phyloP scores from a whole-genome alignment of 92 coral and sea anemone genomes.

The Zoanthus sansibaricus region DNA sequence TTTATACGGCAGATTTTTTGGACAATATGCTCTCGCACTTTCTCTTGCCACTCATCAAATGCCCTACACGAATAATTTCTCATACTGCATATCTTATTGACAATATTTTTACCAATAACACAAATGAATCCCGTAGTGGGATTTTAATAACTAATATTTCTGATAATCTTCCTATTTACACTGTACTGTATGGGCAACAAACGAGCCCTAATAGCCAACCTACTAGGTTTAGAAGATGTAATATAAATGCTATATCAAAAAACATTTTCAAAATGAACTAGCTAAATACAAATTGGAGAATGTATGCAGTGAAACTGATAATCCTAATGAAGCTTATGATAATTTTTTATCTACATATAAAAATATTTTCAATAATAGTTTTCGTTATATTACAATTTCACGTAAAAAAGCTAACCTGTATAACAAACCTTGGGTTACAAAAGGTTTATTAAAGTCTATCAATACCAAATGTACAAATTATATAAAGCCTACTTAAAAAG shows the following conservation, averaged over 20 bases:
- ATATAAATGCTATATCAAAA: conserved; percentile 26
- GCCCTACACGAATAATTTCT: conserved; percentile 72
- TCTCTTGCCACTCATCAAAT: conserved; percentile 32
- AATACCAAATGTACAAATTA: neutral
- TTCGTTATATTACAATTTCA: conserved; percentile 20
- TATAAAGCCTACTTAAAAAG: conserved; percentile 20
- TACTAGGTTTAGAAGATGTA: neutral
- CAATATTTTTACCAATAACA: neutral
- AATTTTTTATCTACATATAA: conserved; percentile 41
- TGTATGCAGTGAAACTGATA: conserved; percentile 16
- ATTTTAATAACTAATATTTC: conserved; percentile 26
- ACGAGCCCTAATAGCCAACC: neutral
- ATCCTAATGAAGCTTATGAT: neutral
- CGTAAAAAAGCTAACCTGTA: too few relatives aligned
- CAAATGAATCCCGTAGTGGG: conserved; percentile 28
- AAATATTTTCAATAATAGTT: conserved; percentile 41
- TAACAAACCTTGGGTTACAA: too few relatives aligned
- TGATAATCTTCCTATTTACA: conserved; percentile 27
- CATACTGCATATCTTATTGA: conserved; percentile 64
- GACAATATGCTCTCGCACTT: conserved; percentile 46
- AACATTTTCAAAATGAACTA: conserved; percentile 23
- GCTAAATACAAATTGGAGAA: neutral
- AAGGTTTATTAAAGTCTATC: too few relatives aligned
- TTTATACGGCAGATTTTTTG: conserved; percentile 40
- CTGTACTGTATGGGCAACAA: conserved; percentile 11